Evolutionary conservation across 2,113 vertebrate species (phyloP).

Genomic region (Falco punctatus): DNA sequence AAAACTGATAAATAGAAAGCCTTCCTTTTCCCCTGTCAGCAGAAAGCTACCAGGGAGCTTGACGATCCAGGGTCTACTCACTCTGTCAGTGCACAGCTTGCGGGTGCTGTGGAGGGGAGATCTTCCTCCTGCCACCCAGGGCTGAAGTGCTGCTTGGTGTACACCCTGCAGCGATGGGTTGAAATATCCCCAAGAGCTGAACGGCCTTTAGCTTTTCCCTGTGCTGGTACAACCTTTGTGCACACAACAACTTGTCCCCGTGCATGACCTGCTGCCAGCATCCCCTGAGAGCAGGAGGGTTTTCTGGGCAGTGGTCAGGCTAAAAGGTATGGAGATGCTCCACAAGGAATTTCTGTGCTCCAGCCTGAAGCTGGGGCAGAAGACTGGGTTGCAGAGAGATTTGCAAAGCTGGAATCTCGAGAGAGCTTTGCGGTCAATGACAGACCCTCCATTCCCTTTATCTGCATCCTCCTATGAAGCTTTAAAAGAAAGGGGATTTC

Average conservation of each 20-base stretch:
- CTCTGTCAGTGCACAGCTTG: neutral
- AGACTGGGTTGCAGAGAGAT: fast-evolving
- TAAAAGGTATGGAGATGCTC: neutral
- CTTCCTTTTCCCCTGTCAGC: neutral
- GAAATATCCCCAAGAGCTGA: neutral
- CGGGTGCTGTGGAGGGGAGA: neutral
- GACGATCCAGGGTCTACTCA: neutral
- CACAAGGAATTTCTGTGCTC: neutral
- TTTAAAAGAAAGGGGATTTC: neutral
- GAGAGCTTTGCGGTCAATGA: neutral
- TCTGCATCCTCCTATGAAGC: neutral
- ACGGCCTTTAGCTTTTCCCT: neutral
- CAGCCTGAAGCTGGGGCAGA: neutral
- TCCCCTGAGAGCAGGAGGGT: neutral
- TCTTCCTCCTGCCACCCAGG: neutral
- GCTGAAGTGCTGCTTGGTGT: neutral
- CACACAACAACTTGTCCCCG: fast-evolving
- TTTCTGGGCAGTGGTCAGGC: neutral
- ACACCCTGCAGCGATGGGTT: fast-evolving
- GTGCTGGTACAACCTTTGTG: neutral
- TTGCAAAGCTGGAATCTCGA: neutral
- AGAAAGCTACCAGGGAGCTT: neutral
- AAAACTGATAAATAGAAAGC: neutral
- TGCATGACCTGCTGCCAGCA: fast-evolving
- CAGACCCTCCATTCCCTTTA: neutral